Conservation (phyloP, 2,797 vertebrate species). For the Periophthalmus magnuspinnatus region DNA sequence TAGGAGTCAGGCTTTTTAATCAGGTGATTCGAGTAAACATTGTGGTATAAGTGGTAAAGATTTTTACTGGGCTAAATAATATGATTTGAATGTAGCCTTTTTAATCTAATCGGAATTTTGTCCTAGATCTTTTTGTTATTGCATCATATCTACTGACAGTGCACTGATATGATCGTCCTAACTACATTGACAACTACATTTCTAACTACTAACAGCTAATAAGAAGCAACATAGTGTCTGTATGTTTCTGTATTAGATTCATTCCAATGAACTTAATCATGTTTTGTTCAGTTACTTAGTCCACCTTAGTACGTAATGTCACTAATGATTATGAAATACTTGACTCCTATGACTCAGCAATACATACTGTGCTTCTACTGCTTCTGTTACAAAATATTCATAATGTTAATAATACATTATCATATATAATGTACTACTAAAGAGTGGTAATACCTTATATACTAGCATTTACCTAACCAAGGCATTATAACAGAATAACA, state of each 20-base stretch:
- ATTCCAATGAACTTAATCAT: no score
- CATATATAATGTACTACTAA: background rate
- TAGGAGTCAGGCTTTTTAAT: conserved; percentile 10
- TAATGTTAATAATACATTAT: background rate
- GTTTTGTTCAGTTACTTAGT: background rate
- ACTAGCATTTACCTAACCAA: background rate
- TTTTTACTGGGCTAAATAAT: background rate
- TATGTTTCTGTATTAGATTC: background rate
- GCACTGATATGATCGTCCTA: background rate
- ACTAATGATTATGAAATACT: conserved; percentile 12
- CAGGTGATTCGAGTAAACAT: conserved; percentile 4
- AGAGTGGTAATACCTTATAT: background rate
- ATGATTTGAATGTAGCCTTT: background rate
- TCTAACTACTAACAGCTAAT: background rate
- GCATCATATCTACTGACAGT: background rate
- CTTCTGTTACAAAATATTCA: background rate
- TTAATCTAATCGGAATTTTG: conserved; percentile 3
- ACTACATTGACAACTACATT: background rate
- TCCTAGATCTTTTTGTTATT: background rate
- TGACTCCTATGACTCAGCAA: background rate
- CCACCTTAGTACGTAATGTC: no score
- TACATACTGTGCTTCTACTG: background rate
- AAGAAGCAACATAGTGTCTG: background rate
- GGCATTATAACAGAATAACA: background rate
- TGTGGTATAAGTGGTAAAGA: conserved; percentile 1